Conservation (phyloP, 1,140 invertebrate genomes). For the Macrocentrus cingulum region DNA sequence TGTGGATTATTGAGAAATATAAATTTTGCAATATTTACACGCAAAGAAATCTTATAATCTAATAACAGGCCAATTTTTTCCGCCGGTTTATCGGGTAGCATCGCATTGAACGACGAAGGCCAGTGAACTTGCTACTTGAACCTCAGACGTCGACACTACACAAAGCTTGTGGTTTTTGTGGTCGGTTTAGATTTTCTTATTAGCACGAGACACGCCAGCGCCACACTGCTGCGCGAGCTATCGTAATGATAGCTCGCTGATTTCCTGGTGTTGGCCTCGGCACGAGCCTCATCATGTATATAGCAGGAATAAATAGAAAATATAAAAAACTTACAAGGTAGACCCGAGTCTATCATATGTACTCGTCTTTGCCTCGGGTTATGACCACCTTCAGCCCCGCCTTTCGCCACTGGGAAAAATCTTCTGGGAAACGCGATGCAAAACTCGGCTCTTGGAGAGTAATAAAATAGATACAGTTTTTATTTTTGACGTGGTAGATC, state of each 20-base stretch:
- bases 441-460: conserved; percentile 27
- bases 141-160: conserved; percentile 27
- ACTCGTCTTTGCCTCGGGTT: not conserved
- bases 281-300: conserved; percentile 36
- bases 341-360: not conserved
- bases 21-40: no score
- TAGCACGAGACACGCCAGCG: conserved; percentile 11
- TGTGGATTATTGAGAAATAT: no score
- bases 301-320: not conserved
- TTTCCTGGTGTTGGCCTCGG: conserved; percentile 44
- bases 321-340: not conserved
- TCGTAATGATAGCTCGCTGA: conserved; percentile 44
- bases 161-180: conserved; percentile 41
- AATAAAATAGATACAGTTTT: no score
- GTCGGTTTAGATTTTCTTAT: conserved; percentile 38
- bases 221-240: conserved; percentile 28
- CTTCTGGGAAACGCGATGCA: conserved; percentile 34
- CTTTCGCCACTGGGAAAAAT: conserved; percentile 35
- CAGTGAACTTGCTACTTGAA: conserved; percentile 48
- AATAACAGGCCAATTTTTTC: no score
- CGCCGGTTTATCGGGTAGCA: not conserved
- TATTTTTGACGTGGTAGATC: no score
- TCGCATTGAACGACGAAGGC: conserved; percentile 24
- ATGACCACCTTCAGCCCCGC: not conserved
- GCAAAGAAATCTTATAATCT: no score